phyloP scores from a whole-genome alignment of 2,797 vertebrate species.

The Muraenolepis orangiensis region DNA sequence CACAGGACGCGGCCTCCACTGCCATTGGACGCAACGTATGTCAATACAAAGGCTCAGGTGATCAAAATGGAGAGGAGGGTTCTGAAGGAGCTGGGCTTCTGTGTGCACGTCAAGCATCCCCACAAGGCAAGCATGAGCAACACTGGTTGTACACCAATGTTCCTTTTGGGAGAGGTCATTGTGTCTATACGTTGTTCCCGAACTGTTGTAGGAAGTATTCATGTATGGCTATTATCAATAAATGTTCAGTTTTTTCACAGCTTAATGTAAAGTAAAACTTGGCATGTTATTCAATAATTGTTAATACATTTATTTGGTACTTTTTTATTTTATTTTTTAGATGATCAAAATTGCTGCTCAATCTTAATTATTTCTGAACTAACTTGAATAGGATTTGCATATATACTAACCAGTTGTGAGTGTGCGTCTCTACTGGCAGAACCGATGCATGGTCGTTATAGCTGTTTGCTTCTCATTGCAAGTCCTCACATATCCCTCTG shows the following conservation, averaged over 20 bases:
- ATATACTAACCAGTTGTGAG: neutral
- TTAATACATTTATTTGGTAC: too few relatives aligned
- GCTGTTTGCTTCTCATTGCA: neutral
- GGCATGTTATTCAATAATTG: too few relatives aligned
- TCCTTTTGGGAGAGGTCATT: neutral
- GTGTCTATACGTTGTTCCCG: neutral
- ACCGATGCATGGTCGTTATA: neutral
- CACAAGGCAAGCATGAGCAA: conserved; percentile 74
- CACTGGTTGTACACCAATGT: neutral
- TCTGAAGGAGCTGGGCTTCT: conserved; percentile 85
- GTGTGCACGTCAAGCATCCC: conserved; percentile 84
- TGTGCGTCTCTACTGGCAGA: neutral
- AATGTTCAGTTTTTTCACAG: too few relatives aligned
- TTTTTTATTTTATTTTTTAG: too few relatives aligned
- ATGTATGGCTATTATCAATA: too few relatives aligned
- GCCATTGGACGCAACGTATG: conserved; percentile 78
- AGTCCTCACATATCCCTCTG: neutral
- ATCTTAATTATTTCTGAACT: neutral
- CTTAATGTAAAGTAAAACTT: too few relatives aligned
- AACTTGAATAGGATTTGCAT: neutral
- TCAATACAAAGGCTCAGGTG: conserved; percentile 82
- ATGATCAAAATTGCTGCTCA: neutral
- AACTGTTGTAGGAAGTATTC: neutral
- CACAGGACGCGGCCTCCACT: conserved; percentile 58
- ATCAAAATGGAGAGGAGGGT: conserved; percentile 82